A percentile compares a stretch with the other conserved stretches of the same genome.
Evolutionary conservation across 2,113 vertebrate species (phyloP).

Genomic region (Spizaetus ornatus): DNA sequence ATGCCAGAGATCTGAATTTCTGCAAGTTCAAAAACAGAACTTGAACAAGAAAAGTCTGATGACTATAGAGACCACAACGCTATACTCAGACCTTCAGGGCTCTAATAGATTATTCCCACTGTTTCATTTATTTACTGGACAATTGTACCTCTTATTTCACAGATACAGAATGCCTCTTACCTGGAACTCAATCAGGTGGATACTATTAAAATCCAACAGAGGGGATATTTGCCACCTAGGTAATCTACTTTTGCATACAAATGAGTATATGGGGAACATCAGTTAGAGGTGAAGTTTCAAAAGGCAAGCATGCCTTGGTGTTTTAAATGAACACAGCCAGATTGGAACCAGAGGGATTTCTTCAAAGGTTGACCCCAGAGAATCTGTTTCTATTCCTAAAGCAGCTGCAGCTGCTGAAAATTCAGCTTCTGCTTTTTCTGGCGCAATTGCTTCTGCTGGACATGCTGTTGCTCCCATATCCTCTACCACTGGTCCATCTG

Average conservation of each 20-base stretch:
- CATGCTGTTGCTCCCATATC: constrained; percentile 8
- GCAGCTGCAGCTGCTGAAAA: constrained; percentile 49
- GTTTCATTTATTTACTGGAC: not conserved
- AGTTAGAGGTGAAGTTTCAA: not conserved
- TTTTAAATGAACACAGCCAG: not conserved
- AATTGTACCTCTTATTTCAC: not conserved
- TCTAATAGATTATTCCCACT: not conserved
- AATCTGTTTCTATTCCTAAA: not conserved
- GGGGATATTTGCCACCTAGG: not conserved
- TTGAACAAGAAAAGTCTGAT: not conserved
- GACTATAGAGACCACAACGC: not conserved
- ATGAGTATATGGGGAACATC: not conserved
- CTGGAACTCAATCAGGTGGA: not conserved
- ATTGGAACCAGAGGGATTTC: constrained; percentile 9
- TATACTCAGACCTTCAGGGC: not conserved
- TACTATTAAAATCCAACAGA: not conserved
- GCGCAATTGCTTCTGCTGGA: constrained; percentile 18
- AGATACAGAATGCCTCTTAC: not conserved
- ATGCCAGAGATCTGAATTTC: not conserved
- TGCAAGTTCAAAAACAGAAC: not conserved
- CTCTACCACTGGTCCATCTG: constrained; percentile 39
- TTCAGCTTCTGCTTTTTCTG: constrained; percentile 48
- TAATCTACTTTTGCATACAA: not conserved
- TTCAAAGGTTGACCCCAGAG: constrained; percentile 8
- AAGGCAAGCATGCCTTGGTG: not conserved